Conservation (phyloP, 2,113 vertebrate species). For the Xenopus tropicalis region DNA sequence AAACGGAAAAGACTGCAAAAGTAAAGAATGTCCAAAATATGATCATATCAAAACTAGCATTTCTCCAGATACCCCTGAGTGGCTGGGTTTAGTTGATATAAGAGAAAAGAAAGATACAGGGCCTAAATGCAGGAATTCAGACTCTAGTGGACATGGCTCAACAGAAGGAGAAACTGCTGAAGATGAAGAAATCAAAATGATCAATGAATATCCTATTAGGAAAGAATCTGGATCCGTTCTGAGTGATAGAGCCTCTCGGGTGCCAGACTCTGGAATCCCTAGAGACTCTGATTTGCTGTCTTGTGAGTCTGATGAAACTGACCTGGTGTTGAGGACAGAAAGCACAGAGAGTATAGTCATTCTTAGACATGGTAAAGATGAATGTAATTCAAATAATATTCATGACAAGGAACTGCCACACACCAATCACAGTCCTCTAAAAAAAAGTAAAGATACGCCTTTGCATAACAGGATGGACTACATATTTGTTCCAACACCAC, state of each 20-base stretch:
- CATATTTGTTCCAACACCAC: constrained; percentile 52
- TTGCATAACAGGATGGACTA: constrained; percentile 56
- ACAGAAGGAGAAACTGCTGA: constrained; percentile 83
- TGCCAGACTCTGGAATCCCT: constrained; percentile 69
- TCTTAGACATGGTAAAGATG: constrained; percentile 61
- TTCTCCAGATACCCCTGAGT: constrained; percentile 57
- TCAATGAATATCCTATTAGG: constrained; percentile 69
- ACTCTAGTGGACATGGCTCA: constrained; percentile 75
- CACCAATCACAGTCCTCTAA: constrained; percentile 41
- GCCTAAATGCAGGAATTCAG: constrained; percentile 61
- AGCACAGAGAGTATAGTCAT: constrained; percentile 61
- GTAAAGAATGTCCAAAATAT: constrained; percentile 47
- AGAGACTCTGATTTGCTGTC: constrained; percentile 72
- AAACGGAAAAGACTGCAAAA: constrained; percentile 22
- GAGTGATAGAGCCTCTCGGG: constrained; percentile 47
- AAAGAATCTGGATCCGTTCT: constrained; percentile 55
- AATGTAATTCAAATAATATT: constrained; percentile 25
- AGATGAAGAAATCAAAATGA: constrained; percentile 85
- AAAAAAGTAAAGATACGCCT: constrained; percentile 51
- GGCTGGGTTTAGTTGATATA: constrained; percentile 58
- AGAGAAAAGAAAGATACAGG: constrained; percentile 56
- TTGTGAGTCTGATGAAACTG: constrained; percentile 64
- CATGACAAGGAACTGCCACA: constrained; percentile 51
- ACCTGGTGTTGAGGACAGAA: constrained; percentile 48
- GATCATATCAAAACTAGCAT: constrained; percentile 29